Evolutionary conservation across 2,113 vertebrate species (phyloP).

Genomic region (Callocephalon fimbriatum): DNA sequence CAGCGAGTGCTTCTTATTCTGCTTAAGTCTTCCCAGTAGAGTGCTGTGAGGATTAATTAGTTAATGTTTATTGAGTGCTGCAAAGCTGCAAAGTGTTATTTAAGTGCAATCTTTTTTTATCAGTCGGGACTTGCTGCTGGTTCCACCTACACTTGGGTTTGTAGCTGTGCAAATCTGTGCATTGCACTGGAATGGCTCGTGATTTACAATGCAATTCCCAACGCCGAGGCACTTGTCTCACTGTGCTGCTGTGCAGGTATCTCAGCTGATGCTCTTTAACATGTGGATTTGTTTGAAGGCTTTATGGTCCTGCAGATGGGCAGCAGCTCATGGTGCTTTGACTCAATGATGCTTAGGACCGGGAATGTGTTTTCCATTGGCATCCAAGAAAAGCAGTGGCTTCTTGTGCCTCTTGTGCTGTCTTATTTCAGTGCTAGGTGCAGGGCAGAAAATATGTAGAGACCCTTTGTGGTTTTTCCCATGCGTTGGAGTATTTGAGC

Average conservation of each 20-base stretch:
- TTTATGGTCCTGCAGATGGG: not conserved
- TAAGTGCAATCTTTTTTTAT: conserved; percentile 25
- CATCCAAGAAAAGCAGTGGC: not conserved
- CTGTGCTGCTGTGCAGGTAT: not conserved
- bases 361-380: not conserved
- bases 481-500: rapidly evolving
- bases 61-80: conserved; percentile 36
- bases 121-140: not conserved
- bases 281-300: rapidly evolving
- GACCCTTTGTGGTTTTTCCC: not conserved
- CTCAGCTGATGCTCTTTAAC: not conserved
- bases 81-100: not conserved
- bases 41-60: conserved; percentile 40
- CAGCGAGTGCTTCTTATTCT: not conserved
- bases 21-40: not conserved
- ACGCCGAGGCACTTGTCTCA: rapidly evolving
- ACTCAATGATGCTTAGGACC: rapidly evolving
- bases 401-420: not conserved
- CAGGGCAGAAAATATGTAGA: not conserved
- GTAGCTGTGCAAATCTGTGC: not conserved
- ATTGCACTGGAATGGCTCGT: not conserved
- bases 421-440: not conserved
- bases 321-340: not conserved
- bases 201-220: not conserved
- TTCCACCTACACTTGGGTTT: not conserved